Base-by-base conservation (phyloP, 2,113 vertebrate genomes). In the Dipodomys spectabilis region DNA sequence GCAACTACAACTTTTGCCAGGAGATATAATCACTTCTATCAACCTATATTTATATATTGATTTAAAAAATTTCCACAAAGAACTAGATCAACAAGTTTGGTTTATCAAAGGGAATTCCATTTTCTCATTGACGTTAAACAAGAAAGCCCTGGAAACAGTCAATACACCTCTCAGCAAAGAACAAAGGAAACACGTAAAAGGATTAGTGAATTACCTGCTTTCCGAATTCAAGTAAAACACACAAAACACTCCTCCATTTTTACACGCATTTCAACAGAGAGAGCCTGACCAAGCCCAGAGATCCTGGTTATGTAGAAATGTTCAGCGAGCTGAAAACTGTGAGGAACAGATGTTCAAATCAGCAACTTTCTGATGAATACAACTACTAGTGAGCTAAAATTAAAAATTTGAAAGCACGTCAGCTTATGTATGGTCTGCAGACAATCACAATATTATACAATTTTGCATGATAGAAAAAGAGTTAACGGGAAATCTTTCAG, bases 101-200 rank as follows among this genome's bases (percentile, higher is more conserved):
- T 95, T 95, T 95, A 95, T 96, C 94, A 96, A 96, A 95, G 94
- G 88, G 90, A 96, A 95, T 95, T 92, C 81, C 86, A 95, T 95
- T 95, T 96, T 88, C 94, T 94, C 92, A 92, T 95, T 96, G 94
- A 95, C 92, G 96, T 94, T 84, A 93, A 95, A 90, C 91, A 95
- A 96, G 45, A 68, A 95, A 96, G 86, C 60, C 90, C 88, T 95
- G 95, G 90, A 96, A 97, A 81, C 77, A 93, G 93, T 96, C 96
- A 96, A 96, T 95, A 96, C 73, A 93, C 90, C 86, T 96, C 90
- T 96, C 79, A 78, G 73, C 11, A 16, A 95, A 96, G 96, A 97
- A 96, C 94, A 96, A 97, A 95, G 91, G 72, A 32, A 95, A 80
- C 86, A 91, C 91, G 49, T 94, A 92, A 95, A 94, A 92, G 49